Conservation (phyloP, 30 jellyfish, hydroid and myxozoan species). For the Turritopsis rubra region DNA sequence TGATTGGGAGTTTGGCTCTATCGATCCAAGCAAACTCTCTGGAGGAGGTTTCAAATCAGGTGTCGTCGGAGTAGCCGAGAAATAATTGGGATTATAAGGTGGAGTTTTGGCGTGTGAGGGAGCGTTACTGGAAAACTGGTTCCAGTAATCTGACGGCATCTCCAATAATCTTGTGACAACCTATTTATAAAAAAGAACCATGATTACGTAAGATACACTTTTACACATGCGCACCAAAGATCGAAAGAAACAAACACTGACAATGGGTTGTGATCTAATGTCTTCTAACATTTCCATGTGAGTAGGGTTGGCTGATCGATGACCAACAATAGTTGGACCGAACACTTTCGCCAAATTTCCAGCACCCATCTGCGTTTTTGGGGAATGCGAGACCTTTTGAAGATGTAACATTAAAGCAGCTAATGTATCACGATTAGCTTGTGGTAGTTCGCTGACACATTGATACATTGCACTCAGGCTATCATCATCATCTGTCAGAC, state of each 20-base stretch:
- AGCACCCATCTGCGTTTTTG: slow-evolving; percentile 71
- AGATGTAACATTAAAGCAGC: slow-evolving; percentile 74
- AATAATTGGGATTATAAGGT: slow-evolving; percentile 92
- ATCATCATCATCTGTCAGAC: slow-evolving; percentile 52
- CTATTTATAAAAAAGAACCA: slow-evolving; percentile 23
- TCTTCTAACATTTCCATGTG: slow-evolving; percentile 96
- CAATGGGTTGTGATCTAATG: slow-evolving; percentile 53
- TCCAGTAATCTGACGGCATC: slow-evolving; percentile 96
- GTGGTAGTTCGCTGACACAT: slow-evolving; percentile 93
- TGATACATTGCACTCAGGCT: slow-evolving; percentile 91
- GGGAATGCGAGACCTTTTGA: slow-evolving; percentile 82
- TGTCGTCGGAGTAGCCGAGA: slow-evolving; percentile 88
- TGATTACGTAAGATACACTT: background rate
- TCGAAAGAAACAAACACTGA: background rate
- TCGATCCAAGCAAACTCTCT: slow-evolving; percentile 3
- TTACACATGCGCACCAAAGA: background rate
- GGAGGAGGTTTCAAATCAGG: slow-evolving; percentile 75
- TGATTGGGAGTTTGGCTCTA: background rate
- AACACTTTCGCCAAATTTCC: slow-evolving; percentile 78
- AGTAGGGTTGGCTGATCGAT: slow-evolving; percentile 91
- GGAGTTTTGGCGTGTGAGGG: slow-evolving; percentile 53
- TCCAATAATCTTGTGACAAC: slow-evolving; percentile 69
- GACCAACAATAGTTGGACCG: slow-evolving; percentile 98
- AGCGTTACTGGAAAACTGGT: slow-evolving; percentile 51
- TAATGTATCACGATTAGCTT: slow-evolving; percentile 88